Base-by-base conservation (phyloP, 1,140 invertebrate genomes). In the Drosophila asahinai region DNA sequence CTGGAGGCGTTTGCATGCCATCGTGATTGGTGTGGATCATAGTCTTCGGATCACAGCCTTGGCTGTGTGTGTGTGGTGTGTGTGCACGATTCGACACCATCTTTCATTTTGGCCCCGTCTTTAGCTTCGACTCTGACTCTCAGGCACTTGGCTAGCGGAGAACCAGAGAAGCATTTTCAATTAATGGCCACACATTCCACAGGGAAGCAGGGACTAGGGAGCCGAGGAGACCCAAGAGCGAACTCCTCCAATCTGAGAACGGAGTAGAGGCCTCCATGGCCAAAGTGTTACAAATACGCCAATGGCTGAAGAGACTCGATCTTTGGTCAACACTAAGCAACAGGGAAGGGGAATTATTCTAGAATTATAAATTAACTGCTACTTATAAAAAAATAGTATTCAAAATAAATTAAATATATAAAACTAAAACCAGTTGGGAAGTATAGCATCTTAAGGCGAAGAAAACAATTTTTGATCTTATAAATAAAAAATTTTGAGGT, bases 121-220 rank as follows among this genome's bases (percentile, higher is more conserved):
- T 2, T 7, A 7, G 19, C 52, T 55, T 14, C 17, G 15, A 8
- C 52, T 55, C 8, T 3, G 51, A 67, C 76, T 74, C 45, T 59
- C 63, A 77, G 75, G 60, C 67, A 78, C 72, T 89, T 83, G 45
- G 45, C 84, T 57, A 58, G 38, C 54, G 19, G 54, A 55, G 19
- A 22, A n/a, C 67, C 42, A 72, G 77, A 62, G 58, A 62, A 70
- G 86, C 64, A 89, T 89, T 89, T 89, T 89, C 84, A 89, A 89
- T 89, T 89, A 89, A 89, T 89, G 84, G 84, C 86, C 86, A 90
- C 84, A 90, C 84, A 89, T 89, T 89, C 84, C 83, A 83, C 38
- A 64, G 59, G 27, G 27, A 38, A 40, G 17, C 33, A 9, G 38
- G 60, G 33, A 36, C 3, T 9, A 12, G 33, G 60, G 19, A 36